Evolutionary conservation across 2,113 vertebrate species (phyloP).

Genomic region (Misgurnus anguillicaudatus): DNA sequence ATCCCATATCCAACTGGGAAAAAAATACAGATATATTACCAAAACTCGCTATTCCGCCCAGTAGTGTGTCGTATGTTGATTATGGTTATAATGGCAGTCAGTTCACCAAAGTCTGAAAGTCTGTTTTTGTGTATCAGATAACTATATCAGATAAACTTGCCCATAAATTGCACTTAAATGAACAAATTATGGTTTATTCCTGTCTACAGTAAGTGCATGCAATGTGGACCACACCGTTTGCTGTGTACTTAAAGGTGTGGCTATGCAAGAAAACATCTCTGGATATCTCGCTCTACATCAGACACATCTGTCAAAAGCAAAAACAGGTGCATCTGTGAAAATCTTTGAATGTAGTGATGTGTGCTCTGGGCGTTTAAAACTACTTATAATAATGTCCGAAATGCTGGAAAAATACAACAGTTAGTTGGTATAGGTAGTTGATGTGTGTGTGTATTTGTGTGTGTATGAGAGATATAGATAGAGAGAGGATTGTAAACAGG

Average conservation of each 20-base stretch:
- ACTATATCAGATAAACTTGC: too few species aligned
- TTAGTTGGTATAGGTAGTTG: background rate
- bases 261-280: background rate
- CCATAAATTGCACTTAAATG: too few species aligned
- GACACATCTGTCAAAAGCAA: background rate
- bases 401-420: background rate
- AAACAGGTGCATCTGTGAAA: background rate
- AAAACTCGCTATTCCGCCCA: too few species aligned
- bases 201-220: background rate
- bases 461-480: background rate
- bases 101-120: too few species aligned
- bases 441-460: background rate
- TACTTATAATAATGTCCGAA: background rate
- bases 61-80: too few species aligned
- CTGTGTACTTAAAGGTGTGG: background rate
- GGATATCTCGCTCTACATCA: background rate
- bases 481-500: conserved; percentile 37
- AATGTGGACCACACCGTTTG: background rate
- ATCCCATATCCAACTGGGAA: too few species aligned
- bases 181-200: too few species aligned
- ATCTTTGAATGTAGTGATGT: background rate
- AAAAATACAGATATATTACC: too few species aligned
- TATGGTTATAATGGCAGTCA: too few species aligned
- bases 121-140: too few species aligned
- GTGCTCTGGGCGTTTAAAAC: background rate